These are phyloP conservation scores for Xyrichtys novacula DNA, from an alignment of 2,797 vertebrate species.

Conservation along the genomic window DNA sequence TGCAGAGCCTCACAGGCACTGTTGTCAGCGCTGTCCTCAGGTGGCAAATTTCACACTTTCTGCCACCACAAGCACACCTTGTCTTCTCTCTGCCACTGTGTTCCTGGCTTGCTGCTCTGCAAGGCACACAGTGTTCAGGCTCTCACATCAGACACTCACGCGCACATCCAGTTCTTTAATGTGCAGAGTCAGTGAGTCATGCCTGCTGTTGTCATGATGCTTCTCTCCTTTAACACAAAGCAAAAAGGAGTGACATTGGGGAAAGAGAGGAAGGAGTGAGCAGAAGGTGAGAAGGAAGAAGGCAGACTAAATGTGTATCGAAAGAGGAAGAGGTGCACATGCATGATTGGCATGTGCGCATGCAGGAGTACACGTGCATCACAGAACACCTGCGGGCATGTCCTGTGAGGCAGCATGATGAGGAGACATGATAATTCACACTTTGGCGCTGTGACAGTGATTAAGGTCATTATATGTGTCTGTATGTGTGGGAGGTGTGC, in stretches of 20 bases:
- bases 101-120: slow-evolving; percentile 31
- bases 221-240: slow-evolving; percentile 26
- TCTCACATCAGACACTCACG: slow-evolving; percentile 60
- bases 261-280: slow-evolving; percentile 1
- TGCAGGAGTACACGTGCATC: slow-evolving; percentile 6
- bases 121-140: slow-evolving; percentile 46
- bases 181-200: slow-evolving; percentile 72
- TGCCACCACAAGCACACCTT: slow-evolving; percentile 40
- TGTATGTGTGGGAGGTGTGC: slow-evolving; percentile 59
- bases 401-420: slow-evolving; percentile 13
- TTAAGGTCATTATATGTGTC: slow-evolving; percentile 59
- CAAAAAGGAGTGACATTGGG: not conserved
- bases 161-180: slow-evolving; percentile 58
- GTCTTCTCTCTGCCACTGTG: slow-evolving; percentile 23
- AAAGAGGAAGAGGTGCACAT: slow-evolving; percentile 4
- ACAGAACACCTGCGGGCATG: slow-evolving; percentile 52
- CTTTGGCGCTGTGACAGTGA: slow-evolving; percentile 31
- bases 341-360: not conserved
- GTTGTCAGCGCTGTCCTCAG: slow-evolving; percentile 23
- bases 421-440: slow-evolving; percentile 49
- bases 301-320: not conserved
- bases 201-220: slow-evolving; percentile 64
- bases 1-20: not conserved
- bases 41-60: slow-evolving; percentile 50
- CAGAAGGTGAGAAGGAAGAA: not conserved